Percentiles rank a stretch among this genome's conserved stretches.
phyloP scores from a whole-genome alignment of 2,113 vertebrate genomes.

The Notothenia coriiceps region DNA sequence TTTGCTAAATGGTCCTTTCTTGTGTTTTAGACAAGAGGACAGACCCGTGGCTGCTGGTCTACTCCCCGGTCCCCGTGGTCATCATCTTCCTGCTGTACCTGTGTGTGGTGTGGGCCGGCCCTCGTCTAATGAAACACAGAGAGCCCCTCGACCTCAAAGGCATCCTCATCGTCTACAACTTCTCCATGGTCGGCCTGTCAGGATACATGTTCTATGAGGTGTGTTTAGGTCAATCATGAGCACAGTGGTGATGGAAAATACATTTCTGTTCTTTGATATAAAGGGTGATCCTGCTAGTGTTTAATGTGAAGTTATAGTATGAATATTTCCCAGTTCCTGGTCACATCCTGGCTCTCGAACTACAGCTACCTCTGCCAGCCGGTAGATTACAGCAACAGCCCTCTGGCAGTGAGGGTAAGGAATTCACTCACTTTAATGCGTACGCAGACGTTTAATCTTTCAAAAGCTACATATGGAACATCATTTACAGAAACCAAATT shows the following conservation, averaged over 20 bases:
- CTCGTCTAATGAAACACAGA: conserved; percentile 59
- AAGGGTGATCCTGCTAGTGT: not conserved
- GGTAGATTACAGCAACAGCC: conserved; percentile 80
- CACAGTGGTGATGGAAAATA: too few relatives aligned
- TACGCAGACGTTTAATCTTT: not conserved
- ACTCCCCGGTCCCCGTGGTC: conserved; percentile 72
- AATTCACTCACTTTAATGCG: not conserved
- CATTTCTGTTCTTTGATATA: not conserved
- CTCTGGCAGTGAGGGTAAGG: conserved; percentile 82
- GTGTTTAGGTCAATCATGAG: conserved; percentile 5
- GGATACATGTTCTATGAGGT: conserved; percentile 86
- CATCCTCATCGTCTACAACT: conserved; percentile 78
- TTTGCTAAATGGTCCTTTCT: not conserved
- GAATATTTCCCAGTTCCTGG: conserved; percentile 79
- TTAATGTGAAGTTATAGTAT: not conserved
- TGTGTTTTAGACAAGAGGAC: conserved; percentile 82
- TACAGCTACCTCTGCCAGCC: conserved; percentile 86
- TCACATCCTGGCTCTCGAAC: conserved; percentile 79
- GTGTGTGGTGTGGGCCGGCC: conserved; percentile 72
- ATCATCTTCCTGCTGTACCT: conserved; percentile 80
- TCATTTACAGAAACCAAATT: not conserved
- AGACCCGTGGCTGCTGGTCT: conserved; percentile 79
- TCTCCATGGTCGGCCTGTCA: conserved; percentile 79
- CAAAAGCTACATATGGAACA: not conserved
- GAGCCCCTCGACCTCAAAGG: conserved; percentile 72